Evolutionary conservation across 1,140 invertebrate genomes (phyloP), one percentile per base, ranked within the genome.

Genomic region (Berghia stephanieae): DNA sequence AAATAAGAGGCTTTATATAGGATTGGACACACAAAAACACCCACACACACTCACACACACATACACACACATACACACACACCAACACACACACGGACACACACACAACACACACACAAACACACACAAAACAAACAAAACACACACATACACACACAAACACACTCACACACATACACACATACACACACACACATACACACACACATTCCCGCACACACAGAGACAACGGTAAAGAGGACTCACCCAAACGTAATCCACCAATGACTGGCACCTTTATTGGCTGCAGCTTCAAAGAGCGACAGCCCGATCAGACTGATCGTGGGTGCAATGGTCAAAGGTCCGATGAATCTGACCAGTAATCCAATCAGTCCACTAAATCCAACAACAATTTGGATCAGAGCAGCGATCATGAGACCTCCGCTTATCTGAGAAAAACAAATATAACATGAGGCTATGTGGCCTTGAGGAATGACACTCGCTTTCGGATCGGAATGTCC

Each of bases 171-270:
- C n/a, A n/a, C n/a, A n/a, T n/a, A 42, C 44, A 52, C 24, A 71
- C 6, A 36, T 27, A 57, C 8, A 1, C 49, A 36, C 13, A 67
- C 1, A 40, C 36, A 3, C 10, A 73, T 36, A 88, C 91, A 92
- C 86, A 95, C 94, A 46, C 94, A 94, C 85, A 95, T 95, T 16
- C 95, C 84, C 87, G 94, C 94, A 86, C 95, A 95, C 4, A 95
- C 84, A 52, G 93, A 92, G 82, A 94, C 95, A 43, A 40, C 21
- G 18, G 24, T 71, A 84, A 27, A 27, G 5, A 34, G 10, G 5
- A 84, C 85, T 85, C 84, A 91, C 90, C 84, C 68, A 24, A 87
- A 44, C 13, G 87, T 81, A 27, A 91, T 85, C 18, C 81, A 85
- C 90, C 90, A 91, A 70, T 91, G 86, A 49, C 79, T 82, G 13